Evolutionary conservation across 53 echinoderm and acorn worm species (phyloP).

Genomic region (Astropecten irregularis): DNA sequence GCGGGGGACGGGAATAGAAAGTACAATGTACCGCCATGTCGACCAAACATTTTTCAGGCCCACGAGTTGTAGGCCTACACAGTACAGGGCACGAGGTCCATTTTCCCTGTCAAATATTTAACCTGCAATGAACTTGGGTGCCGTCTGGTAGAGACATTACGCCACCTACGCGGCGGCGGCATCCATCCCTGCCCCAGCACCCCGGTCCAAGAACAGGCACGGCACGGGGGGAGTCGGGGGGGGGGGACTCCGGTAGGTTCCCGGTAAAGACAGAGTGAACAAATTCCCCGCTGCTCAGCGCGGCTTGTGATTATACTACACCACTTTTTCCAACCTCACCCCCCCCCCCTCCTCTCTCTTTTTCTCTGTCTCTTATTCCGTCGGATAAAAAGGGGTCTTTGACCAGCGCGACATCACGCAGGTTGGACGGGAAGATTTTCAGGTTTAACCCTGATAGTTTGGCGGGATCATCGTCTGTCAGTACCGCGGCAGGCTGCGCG

Average conservation of each 20-base stretch:
- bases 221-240: no score
- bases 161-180: slow-evolving; percentile 45
- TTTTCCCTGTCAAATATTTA: not conserved
- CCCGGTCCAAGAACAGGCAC: no score
- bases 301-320: slow-evolving; percentile 41
- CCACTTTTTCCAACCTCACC: no score
- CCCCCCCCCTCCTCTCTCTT: no score
- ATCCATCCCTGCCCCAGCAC: not conserved
- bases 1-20: no score
- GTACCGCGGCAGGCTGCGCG: slow-evolving; percentile 34
- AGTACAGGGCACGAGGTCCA: not conserved
- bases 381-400: slow-evolving; percentile 56
- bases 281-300: slow-evolving; percentile 21
- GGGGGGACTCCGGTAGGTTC: no score
- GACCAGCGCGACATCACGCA: slow-evolving; percentile 31
- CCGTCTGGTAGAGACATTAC: slow-evolving; percentile 30
- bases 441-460: slow-evolving; percentile 40
- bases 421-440: slow-evolving; percentile 46
- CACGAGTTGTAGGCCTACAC: not conserved
- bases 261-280: no score
- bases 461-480: slow-evolving; percentile 55
- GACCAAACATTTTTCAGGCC: no score
- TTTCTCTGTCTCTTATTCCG: no score
- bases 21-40: no score
- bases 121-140: slow-evolving; percentile 18